Evolutionary conservation across 2,797 vertebrate species (phyloP).

Genomic region (Botia almorhae): DNA sequence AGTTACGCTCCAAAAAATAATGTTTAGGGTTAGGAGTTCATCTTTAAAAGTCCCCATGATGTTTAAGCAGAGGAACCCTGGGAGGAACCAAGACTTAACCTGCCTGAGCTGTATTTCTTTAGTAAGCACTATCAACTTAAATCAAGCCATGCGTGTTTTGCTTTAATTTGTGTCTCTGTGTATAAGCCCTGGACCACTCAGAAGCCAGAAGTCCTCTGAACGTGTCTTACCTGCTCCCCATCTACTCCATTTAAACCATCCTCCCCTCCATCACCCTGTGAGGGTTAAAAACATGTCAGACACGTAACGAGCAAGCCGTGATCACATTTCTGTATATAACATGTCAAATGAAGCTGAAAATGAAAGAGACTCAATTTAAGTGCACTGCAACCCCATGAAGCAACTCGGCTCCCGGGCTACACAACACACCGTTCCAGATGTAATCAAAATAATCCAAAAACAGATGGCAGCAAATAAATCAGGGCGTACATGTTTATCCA

Average conservation of each 20-base stretch:
- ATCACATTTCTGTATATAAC: background rate
- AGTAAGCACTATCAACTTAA: too few species aligned
- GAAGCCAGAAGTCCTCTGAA: slow-evolving; percentile 20
- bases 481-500: background rate
- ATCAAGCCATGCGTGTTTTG: too few species aligned
- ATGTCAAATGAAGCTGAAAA: background rate
- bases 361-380: background rate
- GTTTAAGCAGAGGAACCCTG: too few species aligned
- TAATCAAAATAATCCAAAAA: slow-evolving; percentile 3
- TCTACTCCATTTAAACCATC: slow-evolving; percentile 79
- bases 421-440: slow-evolving; percentile 31
- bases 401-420: background rate
- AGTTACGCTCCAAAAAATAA: background rate
- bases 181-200: background rate
- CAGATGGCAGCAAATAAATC: slow-evolving; percentile 3
- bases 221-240: slow-evolving; percentile 81
- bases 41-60: too few species aligned
- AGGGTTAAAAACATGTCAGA: slow-evolving; percentile 29
- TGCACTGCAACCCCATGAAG: background rate
- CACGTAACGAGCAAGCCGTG: background rate
- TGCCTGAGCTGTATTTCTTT: too few species aligned
- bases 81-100: too few species aligned
- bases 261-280: slow-evolving; percentile 82
- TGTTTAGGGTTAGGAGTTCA: too few species aligned
- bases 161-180: too few species aligned